Evolutionary conservation across 2,888 invertebrate genomes (phyloP), one percentile per base, ranked within the genome.

Genomic region (Drosophila hawaiiensis): DNA sequence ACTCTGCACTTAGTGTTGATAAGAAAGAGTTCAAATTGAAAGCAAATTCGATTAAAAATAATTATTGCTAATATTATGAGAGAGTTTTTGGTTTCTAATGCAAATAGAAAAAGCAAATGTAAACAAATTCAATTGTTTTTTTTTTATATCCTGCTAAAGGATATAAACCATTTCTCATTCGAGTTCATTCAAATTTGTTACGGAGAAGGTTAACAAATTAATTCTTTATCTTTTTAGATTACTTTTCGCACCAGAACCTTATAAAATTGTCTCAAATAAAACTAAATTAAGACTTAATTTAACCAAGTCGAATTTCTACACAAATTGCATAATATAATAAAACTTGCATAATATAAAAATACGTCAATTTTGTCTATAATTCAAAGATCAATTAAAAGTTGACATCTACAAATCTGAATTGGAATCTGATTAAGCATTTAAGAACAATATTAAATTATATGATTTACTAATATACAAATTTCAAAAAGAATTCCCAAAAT

Each of bases 1-100:
- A 76, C 76, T 22, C 76, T 60, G 16, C 25, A 37, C 29, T 25
- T 5, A 22, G 9, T 2, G 16, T 16, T 47, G 25, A 16, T 4
- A 4, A 4, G 2, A 16, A 16, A 4, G 1, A 16, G 25, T 25
- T 16, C 9, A 16, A 47, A 25, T 47, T 16, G 2, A 7, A 22
- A 7, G 1, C 47, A 7, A 2, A 22, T 4, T 16, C 47, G 4
- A 1, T 7, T 2, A 2, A 4, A 43, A 22, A 43, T 12, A 43
- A 43, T 22, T 43, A 6, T 43, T 14, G 43, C 43, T 22, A 6
- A 12, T 43, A 12, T 43, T n/a, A 0, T 41, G 12, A 14, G 1
- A 14, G 12, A 1, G 3, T n/a, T 41, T 41, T n/a, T 2, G 4
- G 39, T 4, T 39, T 39, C 7, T 37, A 29, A 29, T 29, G 31